Percentiles rank a stretch among this genome's conserved stretches.
These are phyloP conservation scores for Myocastor coypus DNA, from an alignment of 2,113 vertebrate genomes.

Conservation along the genomic window DNA sequence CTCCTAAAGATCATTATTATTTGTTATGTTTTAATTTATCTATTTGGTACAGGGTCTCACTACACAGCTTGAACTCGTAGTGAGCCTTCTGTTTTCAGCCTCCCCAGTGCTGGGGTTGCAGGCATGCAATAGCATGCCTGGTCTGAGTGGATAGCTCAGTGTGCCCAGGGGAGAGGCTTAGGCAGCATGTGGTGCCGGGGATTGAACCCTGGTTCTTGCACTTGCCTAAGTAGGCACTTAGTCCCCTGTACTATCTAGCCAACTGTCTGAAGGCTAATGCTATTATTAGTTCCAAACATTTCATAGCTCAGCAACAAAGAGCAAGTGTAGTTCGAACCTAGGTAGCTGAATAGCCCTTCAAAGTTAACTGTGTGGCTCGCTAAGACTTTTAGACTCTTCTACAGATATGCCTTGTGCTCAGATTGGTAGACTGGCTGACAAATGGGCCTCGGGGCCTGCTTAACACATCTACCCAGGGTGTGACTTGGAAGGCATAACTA, in stretches of 20 bases:
- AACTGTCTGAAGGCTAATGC: background rate
- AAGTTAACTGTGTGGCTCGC: background rate
- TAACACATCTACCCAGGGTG: slow-evolving; percentile 4
- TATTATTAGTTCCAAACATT: background rate
- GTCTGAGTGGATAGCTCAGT: no score
- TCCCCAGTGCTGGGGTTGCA: no score
- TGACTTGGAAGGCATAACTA: slow-evolving; percentile 52
- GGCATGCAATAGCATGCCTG: no score
- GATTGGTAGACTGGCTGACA: slow-evolving; percentile 3
- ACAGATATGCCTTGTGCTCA: background rate
- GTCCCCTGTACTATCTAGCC: no score
- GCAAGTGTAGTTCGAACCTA: background rate
- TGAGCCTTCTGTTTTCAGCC: no score
- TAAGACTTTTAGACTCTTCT: background rate
- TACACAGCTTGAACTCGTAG: no score
- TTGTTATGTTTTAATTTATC: no score
- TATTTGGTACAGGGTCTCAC: no score
- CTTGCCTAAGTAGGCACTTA: no score
- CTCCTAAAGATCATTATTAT: background rate
- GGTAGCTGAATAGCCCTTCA: background rate
- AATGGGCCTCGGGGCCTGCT: background rate
- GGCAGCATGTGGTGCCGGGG: no score
- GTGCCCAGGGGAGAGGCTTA: no score
- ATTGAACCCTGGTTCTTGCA: no score
- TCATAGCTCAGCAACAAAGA: background rate